Conservation (phyloP, 2,888 invertebrate species). For the Trachelus tabidus region DNA sequence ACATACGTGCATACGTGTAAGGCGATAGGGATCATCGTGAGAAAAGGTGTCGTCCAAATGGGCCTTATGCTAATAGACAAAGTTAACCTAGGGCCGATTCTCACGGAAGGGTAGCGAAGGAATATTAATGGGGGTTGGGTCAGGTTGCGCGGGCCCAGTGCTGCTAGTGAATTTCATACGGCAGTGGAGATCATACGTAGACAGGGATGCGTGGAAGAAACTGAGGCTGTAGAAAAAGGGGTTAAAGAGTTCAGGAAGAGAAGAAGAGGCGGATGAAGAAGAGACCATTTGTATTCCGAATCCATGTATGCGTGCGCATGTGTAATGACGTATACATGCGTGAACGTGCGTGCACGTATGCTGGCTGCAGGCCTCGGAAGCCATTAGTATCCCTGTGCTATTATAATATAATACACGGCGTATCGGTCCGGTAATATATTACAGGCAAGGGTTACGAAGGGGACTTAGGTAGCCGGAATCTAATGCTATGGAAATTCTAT, state of each 20-base stretch:
- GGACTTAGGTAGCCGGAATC: constrained; percentile 31
- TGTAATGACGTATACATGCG: constrained; percentile 20
- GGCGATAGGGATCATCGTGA: constrained; percentile 31
- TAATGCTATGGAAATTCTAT: constrained; percentile 48
- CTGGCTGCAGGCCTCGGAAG: constrained; percentile 27
- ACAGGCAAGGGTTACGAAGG: constrained; percentile 35
- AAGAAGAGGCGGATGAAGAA: constrained; percentile 37
- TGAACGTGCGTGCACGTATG: neutral
- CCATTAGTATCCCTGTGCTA: constrained; percentile 50
- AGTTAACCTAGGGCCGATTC: constrained; percentile 35
- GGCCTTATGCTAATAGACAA: constrained; percentile 48
- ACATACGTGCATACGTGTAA: neutral
- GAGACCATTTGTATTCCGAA: constrained; percentile 48
- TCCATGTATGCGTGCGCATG: constrained; percentile 28
- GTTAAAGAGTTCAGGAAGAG: neutral
- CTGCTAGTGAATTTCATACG: neutral
- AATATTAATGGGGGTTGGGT: constrained; percentile 27
- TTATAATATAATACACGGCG: constrained; percentile 52
- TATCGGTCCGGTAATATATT: constrained; percentile 51
- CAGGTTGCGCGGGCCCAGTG: neutral
- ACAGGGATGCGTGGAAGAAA: neutral
- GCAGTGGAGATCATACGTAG: neutral
- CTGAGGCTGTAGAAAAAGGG: neutral
- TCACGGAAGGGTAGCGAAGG: constrained; percentile 33
- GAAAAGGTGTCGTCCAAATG: constrained; percentile 33